Conservation (phyloP, 2,797 vertebrate species). For the Dermochelys coriacea region DNA sequence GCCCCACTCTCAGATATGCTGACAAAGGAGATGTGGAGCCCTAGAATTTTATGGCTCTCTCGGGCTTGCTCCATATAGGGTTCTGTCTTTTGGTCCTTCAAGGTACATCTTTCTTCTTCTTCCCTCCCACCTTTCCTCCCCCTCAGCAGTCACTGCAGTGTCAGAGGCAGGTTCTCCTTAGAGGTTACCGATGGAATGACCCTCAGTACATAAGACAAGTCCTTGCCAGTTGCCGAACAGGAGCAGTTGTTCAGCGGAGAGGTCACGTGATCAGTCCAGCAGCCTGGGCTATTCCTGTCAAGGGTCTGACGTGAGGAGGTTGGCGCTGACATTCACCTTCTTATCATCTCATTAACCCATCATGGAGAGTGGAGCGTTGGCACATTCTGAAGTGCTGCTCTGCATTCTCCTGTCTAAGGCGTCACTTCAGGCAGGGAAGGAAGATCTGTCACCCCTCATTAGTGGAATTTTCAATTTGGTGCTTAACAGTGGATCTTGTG, state of each 20-base stretch:
- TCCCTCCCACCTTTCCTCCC: too few relatives aligned
- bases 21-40: not conserved
- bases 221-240: not conserved
- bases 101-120: too few relatives aligned
- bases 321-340: not conserved
- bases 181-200: too few relatives aligned
- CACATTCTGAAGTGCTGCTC: not conserved
- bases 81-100: not conserved
- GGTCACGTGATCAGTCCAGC: not conserved
- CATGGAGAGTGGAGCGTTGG: not conserved
- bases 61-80: not conserved
- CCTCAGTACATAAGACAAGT: not conserved
- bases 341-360: not conserved
- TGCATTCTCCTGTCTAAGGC: not conserved
- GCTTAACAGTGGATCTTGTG: not conserved
- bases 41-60: not conserved
- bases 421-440: too few relatives aligned
- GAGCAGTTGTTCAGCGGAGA: not conserved
- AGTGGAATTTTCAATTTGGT: not conserved
- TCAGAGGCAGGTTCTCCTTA: not conserved
- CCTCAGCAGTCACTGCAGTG: not conserved
- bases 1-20: not conserved
- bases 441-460: not conserved
- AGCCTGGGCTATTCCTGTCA: too few relatives aligned
- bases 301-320: not conserved